Base-by-base conservation (phyloP, 2,888 invertebrate genomes). In the Nemurella pictetii region DNA sequence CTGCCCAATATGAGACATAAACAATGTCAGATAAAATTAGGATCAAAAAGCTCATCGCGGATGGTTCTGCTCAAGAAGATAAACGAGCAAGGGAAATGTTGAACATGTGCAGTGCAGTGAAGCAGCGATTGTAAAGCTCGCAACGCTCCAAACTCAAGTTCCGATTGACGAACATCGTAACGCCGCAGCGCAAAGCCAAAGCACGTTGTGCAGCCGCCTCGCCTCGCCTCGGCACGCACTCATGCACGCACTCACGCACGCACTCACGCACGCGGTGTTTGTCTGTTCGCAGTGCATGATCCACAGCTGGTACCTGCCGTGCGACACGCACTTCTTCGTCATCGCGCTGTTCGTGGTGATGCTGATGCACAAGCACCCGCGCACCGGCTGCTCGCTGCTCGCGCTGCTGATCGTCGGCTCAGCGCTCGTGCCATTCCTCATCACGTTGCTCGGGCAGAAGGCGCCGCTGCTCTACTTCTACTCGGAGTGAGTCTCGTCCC, bases 301-400 rank as follows among this genome's bases (percentile, higher is more conserved):
- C 0, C 92, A 93, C 86, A 92, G 94, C 0, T 95, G 95, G 95
- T 94, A 94, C 89, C 91, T 94, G 72, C 93, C 95, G 0, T 94
- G 94, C 86, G 95, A 95, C 89, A 94, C 94, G 89, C 95, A 95
- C 89, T 94, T 92, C 90, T 94, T 94, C 89, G 89, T 93, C 75
- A 89, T 94, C 20, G 92, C 92, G 0, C 89, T 93, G 25, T 88
- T 92, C 27, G 87, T 92, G 27, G 92, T 78, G n/a, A 30, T 30
- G 78, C 4, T 78, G 28, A 78, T 78, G 78, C 82, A 90, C 77
- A 90, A 89, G 15, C 88, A 89, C 5, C 91, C 90, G 15, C 32
- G 28, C 25, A 72, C 91, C 0, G 93, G 92, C 0, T 85, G 92
- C 12, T 86, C 89, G n/a, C 87, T 91, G 9, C 89, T 91, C 0